phyloP scores from a whole-genome alignment of 2,113 vertebrate species.

The Ophiodon elongatus region DNA sequence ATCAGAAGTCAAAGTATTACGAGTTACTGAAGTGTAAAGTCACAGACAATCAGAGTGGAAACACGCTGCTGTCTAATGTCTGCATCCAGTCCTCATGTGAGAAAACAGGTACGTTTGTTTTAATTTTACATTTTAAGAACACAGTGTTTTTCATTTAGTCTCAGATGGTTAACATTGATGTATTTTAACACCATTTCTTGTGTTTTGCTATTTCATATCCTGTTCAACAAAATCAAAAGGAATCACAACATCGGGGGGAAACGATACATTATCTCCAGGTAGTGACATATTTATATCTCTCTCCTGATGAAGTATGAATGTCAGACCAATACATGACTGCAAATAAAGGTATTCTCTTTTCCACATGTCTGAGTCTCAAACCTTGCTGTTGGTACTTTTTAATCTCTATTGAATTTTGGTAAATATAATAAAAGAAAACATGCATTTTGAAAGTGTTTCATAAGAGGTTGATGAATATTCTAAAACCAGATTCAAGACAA shows the following conservation, averaged over 20 bases:
- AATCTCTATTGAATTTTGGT: not conserved
- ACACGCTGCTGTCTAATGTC: too few relatives aligned
- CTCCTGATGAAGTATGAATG: not conserved
- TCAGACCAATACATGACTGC: not conserved
- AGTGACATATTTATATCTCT: not conserved
- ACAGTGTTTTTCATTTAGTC: not conserved
- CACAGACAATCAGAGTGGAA: too few relatives aligned
- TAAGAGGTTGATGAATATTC: not conserved
- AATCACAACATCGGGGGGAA: not conserved
- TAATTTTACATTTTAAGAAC: not conserved
- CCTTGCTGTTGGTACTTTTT: not conserved
- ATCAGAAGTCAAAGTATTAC: too few relatives aligned
- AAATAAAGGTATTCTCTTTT: too few relatives aligned
- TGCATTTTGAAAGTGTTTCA: not conserved
- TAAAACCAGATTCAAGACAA: not conserved
- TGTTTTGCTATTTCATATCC: not conserved
- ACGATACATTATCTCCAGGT: not conserved
- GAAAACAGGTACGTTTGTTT: not conserved
- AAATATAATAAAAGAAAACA: not conserved
- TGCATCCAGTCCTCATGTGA: too few relatives aligned
- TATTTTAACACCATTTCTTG: not conserved
- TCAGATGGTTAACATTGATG: not conserved
- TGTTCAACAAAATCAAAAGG: not conserved
- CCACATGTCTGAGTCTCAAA: not conserved
- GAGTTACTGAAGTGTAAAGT: too few relatives aligned